These are phyloP conservation scores for Ophion obscuratus DNA, from an alignment of 2,888 invertebrate genomes.

Conservation along the genomic window DNA sequence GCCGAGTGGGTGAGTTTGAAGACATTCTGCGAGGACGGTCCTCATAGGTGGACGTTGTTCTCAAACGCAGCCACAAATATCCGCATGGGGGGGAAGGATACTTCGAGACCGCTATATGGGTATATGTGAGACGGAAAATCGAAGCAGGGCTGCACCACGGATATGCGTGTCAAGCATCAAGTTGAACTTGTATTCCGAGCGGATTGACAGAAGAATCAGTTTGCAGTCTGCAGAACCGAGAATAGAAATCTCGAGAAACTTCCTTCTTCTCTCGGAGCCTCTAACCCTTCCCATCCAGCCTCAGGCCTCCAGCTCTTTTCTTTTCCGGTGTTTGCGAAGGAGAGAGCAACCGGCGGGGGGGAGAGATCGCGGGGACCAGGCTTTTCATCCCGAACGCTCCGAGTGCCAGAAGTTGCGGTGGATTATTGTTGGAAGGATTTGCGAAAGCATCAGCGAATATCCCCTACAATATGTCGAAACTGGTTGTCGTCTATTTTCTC, in stretches of 20 bases:
- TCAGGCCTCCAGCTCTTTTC: neutral
- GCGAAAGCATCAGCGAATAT: conserved; percentile 28
- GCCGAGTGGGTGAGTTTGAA: neutral
- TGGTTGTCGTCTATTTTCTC: neutral
- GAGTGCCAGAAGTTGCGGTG: conserved; percentile 22
- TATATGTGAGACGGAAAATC: neutral
- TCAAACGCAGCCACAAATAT: neutral
- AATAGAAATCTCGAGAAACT: neutral
- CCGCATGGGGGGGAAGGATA: neutral
- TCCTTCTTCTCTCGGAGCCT: neutral
- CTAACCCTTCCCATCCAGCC: neutral
- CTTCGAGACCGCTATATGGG: neutral
- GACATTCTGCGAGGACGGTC: neutral
- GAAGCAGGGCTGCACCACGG: neutral
- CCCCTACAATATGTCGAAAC: conserved; percentile 14
- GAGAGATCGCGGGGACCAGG: neutral
- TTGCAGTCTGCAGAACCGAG: neutral
- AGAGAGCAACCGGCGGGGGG: neutral
- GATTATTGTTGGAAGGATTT: conserved; percentile 38
- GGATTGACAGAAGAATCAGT: conserved; percentile 30
- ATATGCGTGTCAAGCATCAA: conserved; percentile 20
- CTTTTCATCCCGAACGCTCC: conserved; percentile 16
- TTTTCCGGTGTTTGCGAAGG: neutral
- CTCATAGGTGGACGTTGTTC: neutral
- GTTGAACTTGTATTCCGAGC: conserved; percentile 12